Evolutionary conservation across 2,888 invertebrate genomes (phyloP), one percentile per base, ranked within the genome.

Genomic region (Caenorhabditis japonica): DNA sequence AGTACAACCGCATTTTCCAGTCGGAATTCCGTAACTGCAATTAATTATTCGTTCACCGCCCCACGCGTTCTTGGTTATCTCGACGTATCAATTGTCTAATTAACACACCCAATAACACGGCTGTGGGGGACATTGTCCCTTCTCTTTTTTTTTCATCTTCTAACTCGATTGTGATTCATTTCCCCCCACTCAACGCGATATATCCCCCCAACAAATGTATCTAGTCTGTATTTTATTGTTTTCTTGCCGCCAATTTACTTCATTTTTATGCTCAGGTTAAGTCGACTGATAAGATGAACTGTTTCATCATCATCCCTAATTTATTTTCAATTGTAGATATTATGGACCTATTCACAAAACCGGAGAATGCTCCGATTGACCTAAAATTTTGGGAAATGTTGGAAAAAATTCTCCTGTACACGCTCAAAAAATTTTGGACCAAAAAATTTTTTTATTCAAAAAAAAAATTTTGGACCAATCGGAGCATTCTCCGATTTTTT

Each of bases 211-310:
- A 21, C 17, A 39, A 53, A 38, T 64, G 64, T 64, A 64, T 64
- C 49, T 64, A 64, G 64, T 64, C 56, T 64, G 64, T 64, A 64
- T 64, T 46, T 64, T 64, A 64, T 64, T 64, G 64, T 64, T 64
- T 56, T 64, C 62, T 47, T 46, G 27, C 44, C 61, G 46, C 53
- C 38, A 25, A 33, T 43, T 61, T 61, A 39, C 33, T 61, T 30
- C 38, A 30, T 51, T 60, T 52, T 12, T 59, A 61, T 61, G 61
- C 52, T 55, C 64, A 47, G 30, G 39, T 13, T 64, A 55, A 47
- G 55, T 64, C 15, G 62, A 47, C 33, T 64, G 44, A 27, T 62
- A 62, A 53, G 55, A 64, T 64, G 41, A 55, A 64, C 34, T 15
- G 46, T 25, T 49, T 52, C 60, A 17, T 55, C 52, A 47, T 55